Evolutionary conservation across 2,888 invertebrate species (phyloP).

Genomic region (Bruchidius siliquastri): DNA sequence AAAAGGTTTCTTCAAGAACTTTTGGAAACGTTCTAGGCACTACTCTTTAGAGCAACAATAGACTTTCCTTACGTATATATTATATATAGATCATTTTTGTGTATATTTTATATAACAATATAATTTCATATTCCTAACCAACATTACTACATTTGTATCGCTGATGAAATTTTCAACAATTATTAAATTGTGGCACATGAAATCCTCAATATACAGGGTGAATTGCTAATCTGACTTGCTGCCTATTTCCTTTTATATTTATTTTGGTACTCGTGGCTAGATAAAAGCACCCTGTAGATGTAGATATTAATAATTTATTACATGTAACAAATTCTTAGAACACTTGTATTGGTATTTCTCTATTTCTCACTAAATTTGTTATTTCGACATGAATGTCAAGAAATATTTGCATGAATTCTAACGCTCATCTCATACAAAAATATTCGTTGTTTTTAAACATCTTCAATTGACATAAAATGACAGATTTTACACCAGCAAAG

Average conservation of each 20-base stretch:
- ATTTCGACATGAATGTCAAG: neutral
- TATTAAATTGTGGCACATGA: constrained; percentile 8
- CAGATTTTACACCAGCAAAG: too few species aligned
- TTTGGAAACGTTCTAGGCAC: constrained; percentile 84
- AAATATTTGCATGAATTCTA: neutral
- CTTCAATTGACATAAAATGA: too few species aligned
- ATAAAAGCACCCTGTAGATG: constrained; percentile 19
- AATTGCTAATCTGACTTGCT: neutral
- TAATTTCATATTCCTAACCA: constrained; percentile 32
- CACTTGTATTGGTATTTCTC: constrained; percentile 19
- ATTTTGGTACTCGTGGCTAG: neutral
- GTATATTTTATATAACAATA: neutral
- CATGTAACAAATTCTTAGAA: constrained; percentile 25
- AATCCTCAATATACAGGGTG: constrained; percentile 5
- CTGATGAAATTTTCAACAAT: constrained; percentile 25
- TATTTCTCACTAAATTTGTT: constrained; percentile 3
- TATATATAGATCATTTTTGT: constrained; percentile 29
- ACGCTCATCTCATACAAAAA: too few species aligned
- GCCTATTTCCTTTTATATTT: neutral
- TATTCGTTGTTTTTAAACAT: too few species aligned
- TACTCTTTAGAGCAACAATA: constrained; percentile 83
- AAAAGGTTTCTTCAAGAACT: constrained; percentile 82
- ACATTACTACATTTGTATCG: constrained; percentile 35
- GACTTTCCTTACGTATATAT: constrained; percentile 40
- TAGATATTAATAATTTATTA: constrained; percentile 35